Conservation (phyloP, 1,140 invertebrate genomes). For the Drosophila sp. region DNA sequence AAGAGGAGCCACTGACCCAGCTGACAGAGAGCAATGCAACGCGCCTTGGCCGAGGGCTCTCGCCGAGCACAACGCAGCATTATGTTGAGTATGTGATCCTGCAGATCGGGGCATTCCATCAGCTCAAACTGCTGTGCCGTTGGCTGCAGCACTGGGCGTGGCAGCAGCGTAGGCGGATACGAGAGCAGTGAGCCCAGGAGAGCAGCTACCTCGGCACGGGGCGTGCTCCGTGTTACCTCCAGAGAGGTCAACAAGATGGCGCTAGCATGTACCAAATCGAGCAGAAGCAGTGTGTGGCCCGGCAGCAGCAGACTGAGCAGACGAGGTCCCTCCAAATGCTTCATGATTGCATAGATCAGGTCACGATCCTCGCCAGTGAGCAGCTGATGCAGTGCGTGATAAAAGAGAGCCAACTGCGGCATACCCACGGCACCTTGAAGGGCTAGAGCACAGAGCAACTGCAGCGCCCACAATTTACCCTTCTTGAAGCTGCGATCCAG, state of each 20-base stretch:
- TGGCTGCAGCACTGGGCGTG: slow-evolving; percentile 93
- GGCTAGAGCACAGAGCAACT: slow-evolving; percentile 91
- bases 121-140: slow-evolving; percentile 87
- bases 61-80: slow-evolving; percentile 93
- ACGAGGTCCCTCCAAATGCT: slow-evolving; percentile 90
- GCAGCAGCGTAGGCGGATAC: slow-evolving; percentile 90
- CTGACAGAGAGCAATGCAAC: slow-evolving; percentile 95
- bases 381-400: slow-evolving; percentile 92
- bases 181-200: slow-evolving; percentile 94
- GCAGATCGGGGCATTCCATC: slow-evolving; percentile 85
- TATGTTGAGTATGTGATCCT: slow-evolving; percentile 95
- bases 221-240: slow-evolving; percentile 90
- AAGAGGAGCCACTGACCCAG: slow-evolving; percentile 94
- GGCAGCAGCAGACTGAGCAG: slow-evolving; percentile 95
- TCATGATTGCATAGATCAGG: slow-evolving; percentile 87
- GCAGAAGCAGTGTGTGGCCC: slow-evolving; percentile 93
- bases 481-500: slow-evolving; percentile 87
- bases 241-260: slow-evolving; percentile 93
- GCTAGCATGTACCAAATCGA: slow-evolving; percentile 96
- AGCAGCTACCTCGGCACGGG: slow-evolving; percentile 95
- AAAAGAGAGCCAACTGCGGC: slow-evolving; percentile 94
- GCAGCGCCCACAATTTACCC: slow-evolving; percentile 92
- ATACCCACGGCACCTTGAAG: slow-evolving; percentile 85
- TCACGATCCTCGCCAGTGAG: slow-evolving; percentile 87
- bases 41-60: slow-evolving; percentile 94